Base-by-base conservation (phyloP, 2,888 invertebrate species). In the Eupithecia exiguata region DNA sequence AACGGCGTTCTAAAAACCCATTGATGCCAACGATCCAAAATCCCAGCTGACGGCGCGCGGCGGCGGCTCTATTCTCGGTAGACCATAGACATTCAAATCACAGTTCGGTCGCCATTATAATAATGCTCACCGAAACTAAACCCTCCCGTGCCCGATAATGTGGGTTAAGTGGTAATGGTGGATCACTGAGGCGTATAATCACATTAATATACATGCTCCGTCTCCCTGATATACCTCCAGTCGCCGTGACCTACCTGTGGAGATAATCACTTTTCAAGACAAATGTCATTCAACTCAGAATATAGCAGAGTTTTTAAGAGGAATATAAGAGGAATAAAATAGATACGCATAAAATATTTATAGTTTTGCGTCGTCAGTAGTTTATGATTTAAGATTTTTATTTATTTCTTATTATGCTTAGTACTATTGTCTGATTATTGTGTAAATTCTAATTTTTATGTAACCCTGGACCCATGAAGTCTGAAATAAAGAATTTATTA, bases 81-180 rank as follows among this genome's bases (percentile, higher is more conserved):
- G 58, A 58, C 62, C 30, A 18, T 62, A 62, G 62, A 62, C 18
- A 62, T 35, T 62, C 30, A 62, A 62, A 62, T 65, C 65, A 65
- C 21, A 38, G 35, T 38, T 65, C 65, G n/a, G 65, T 65, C n/a
- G 65, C 35, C 62, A 65, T n/a, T 38, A 38, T 65, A 36, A 65
- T 38, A 65, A 38, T n/a, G 36, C 36, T 65, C 7, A n/a, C 36
- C 61, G 66, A 65, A 43, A 61, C 40, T 69, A 58, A 53, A 65
- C 65, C 65, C 18, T 43, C 16, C 68, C 63, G 18, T 58, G 18
- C 68, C 43, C 68, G 68, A 65, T 71, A 68, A 71, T 69, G 69
- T 67, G 71, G 74, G 71, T 71, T 71, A 74, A 72, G 75, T 75
- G 72, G 67, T 62, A 69, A 63, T 69, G 61, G 71, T 46, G 71